A percentile compares a stretch with the other conserved stretches of the same genome.
Conservation (phyloP, 2,888 invertebrate genomes). For the Agrochola macilenta region DNA sequence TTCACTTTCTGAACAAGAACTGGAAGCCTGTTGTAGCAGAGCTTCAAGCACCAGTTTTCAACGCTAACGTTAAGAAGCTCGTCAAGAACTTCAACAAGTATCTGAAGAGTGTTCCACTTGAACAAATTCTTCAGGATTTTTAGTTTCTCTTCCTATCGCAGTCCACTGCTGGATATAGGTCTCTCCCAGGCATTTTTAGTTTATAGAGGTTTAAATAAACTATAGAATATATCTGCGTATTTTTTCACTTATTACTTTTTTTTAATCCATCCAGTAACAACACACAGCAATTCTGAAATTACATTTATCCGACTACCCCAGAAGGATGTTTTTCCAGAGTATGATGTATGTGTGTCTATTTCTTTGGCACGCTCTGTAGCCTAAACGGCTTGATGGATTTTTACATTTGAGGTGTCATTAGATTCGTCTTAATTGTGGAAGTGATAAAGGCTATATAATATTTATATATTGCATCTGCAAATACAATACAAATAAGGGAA, state of each 20-base stretch:
- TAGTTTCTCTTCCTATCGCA: neutral
- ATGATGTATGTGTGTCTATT: neutral
- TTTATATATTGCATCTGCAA: neutral
- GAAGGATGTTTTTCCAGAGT: neutral
- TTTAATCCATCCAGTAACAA: neutral
- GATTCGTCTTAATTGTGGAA: neutral
- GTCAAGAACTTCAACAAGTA: slow-evolving; percentile 59
- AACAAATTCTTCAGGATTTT: slow-evolving; percentile 31
- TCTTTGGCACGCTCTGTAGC: neutral
- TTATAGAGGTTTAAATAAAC: neutral
- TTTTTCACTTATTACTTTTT: neutral
- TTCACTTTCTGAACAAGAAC: slow-evolving; percentile 46
- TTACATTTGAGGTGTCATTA: neutral
- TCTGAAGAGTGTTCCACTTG: slow-evolving; percentile 50
- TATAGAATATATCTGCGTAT: neutral
- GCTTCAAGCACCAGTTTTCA: slow-evolving; percentile 58
- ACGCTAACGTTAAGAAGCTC: slow-evolving; percentile 46
- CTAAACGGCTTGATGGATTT: neutral
- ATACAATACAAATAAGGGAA: neutral
- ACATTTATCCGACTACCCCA: too few relatives aligned
- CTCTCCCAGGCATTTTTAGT: neutral
- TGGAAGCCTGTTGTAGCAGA: slow-evolving; percentile 40
- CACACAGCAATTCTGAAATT: too few relatives aligned
- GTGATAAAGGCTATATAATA: neutral
- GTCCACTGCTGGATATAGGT: neutral